Evolutionary conservation across 2,888 invertebrate species (phyloP).

Genomic region (Melanotus villosus): DNA sequence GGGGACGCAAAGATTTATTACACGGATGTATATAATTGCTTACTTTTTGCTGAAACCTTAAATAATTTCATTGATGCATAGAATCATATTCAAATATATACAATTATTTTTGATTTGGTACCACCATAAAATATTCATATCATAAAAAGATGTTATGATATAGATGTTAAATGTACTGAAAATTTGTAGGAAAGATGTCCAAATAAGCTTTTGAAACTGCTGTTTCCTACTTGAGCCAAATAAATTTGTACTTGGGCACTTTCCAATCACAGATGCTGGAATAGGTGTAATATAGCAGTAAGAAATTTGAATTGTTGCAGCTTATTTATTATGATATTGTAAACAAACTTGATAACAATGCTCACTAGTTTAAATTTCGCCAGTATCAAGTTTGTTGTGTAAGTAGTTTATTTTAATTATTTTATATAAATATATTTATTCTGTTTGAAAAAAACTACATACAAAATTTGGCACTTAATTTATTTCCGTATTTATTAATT

Average conservation of each 20-base stretch:
- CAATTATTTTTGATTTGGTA: conserved; percentile 26
- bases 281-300: conserved; percentile 41
- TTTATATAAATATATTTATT: too few species aligned
- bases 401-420: conserved; percentile 17
- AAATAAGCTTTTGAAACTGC: conserved; percentile 3
- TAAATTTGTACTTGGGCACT: conserved; percentile 18
- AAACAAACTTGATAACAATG: conserved; percentile 26
- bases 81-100: too few species aligned
- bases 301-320: conserved; percentile 42
- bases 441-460: background rate
- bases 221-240: background rate
- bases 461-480: conserved; percentile 15
- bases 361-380: conserved; percentile 39
- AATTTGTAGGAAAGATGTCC: conserved; percentile 27
- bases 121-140: conserved; percentile 40
- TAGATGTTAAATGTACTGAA: conserved; percentile 42
- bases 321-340: conserved; percentile 24
- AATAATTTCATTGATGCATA: too few species aligned
- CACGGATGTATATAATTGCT: too few species aligned
- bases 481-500: conserved; percentile 11
- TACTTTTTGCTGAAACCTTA: too few species aligned
- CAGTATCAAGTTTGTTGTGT: conserved; percentile 7
- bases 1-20: too few species aligned
- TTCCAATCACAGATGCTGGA: conserved; percentile 27
- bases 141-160: conserved; percentile 38